Evolutionary conservation across 2,113 vertebrate species (phyloP).

Genomic region (Antechinus stuartii): DNA sequence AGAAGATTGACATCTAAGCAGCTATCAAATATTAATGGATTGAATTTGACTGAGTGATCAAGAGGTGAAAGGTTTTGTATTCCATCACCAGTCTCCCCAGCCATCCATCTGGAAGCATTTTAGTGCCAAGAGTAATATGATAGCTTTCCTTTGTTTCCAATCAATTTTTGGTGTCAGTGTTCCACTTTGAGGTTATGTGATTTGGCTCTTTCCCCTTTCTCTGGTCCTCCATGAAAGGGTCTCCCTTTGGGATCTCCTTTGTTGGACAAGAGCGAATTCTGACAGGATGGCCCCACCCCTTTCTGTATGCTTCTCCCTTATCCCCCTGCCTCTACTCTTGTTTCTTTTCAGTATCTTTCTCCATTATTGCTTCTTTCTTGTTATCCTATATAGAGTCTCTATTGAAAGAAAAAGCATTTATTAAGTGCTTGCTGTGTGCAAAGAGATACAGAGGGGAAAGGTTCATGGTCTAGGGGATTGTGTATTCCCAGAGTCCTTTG

Average conservation of each 20-base stretch:
- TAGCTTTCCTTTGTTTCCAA: not conserved
- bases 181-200: no score
- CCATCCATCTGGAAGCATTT: not conserved
- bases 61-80: not conserved
- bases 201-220: not conserved
- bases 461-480: not conserved
- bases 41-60: not conserved
- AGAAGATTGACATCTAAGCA: not conserved
- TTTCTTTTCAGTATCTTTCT: not conserved
- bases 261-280: not conserved
- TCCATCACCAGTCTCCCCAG: not conserved
- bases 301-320: not conserved
- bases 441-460: not conserved
- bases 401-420: not conserved
- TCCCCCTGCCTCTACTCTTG: not conserved
- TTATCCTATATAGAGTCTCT: not conserved
- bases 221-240: not conserved
- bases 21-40: not conserved
- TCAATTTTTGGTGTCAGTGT: not conserved
- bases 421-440: not conserved
- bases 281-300: not conserved
- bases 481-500: not conserved
- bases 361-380: not conserved
- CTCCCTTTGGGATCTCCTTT: not conserved
- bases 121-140: not conserved